phyloP scores from a whole-genome alignment of 2,113 vertebrate genomes.

The Pao palembangensis region DNA sequence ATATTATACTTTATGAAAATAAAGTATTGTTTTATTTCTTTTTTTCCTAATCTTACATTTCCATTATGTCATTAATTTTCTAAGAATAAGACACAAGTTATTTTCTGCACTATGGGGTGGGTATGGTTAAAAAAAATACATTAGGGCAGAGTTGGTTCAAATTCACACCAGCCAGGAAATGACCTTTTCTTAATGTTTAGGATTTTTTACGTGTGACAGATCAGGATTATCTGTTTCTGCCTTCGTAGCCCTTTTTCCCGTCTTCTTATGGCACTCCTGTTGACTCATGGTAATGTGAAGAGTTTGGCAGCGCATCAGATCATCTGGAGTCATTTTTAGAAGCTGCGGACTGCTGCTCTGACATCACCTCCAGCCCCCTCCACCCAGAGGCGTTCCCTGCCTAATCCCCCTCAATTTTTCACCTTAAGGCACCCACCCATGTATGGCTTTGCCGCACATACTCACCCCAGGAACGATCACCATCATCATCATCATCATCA shows the following conservation, averaged over 20 bases:
- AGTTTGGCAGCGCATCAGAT: constrained; percentile 50
- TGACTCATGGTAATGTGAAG: constrained; percentile 67
- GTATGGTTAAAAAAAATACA: too few species aligned
- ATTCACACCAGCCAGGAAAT: too few species aligned
- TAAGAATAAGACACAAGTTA: too few species aligned
- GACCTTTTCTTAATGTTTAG: too few species aligned
- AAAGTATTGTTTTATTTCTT: too few species aligned
- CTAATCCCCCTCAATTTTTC: constrained; percentile 30
- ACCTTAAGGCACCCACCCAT: constrained; percentile 28
- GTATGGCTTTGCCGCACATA: constrained; percentile 23
- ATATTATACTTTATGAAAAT: too few species aligned
- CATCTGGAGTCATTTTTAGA: constrained; percentile 67
- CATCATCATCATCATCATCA: too few species aligned
- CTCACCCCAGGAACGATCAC: constrained; percentile 3
- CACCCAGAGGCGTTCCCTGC: constrained; percentile 22
- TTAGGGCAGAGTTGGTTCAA: too few species aligned
- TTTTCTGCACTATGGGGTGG: too few species aligned
- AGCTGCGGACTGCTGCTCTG: constrained; percentile 33
- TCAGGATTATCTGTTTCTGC: constrained; percentile 38
- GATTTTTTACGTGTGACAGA: background rate
- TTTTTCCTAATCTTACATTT: too few species aligned
- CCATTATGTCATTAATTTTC: too few species aligned
- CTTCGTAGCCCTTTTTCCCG: constrained; percentile 34
- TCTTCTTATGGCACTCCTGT: constrained; percentile 39
- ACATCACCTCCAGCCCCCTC: constrained; percentile 37